These are phyloP conservation scores for Eupelmus urozonus DNA, from an alignment of 2,888 invertebrate genomes.

Conservation along the genomic window DNA sequence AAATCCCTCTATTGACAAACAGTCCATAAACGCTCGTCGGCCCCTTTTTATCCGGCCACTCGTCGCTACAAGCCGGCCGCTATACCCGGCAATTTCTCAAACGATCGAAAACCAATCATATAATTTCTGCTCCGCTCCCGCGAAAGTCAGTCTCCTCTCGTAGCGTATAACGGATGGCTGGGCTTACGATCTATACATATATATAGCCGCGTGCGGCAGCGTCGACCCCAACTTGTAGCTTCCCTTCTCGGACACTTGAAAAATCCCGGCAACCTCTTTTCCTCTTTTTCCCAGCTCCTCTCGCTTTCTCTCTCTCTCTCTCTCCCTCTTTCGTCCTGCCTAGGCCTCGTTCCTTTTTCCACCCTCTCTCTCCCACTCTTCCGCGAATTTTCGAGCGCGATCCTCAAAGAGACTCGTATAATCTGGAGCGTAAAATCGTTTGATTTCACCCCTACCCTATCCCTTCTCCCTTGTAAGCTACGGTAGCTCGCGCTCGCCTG, in stretches of 20 bases:
- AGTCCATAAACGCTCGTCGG: not conserved
- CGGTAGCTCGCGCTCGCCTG: slow-evolving; percentile 14
- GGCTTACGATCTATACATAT: not conserved
- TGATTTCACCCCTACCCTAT: slow-evolving; percentile 66
- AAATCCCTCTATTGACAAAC: not conserved
- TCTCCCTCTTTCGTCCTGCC: not conserved
- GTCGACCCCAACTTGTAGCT: slow-evolving; percentile 19
- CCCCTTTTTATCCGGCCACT: not conserved
- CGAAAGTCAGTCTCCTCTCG: not conserved
- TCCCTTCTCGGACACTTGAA: not conserved
- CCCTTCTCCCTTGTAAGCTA: too few species aligned
- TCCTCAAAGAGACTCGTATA: slow-evolving; percentile 58
- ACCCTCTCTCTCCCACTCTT: too few species aligned
- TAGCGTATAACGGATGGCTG: not conserved
- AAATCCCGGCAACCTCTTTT: not conserved
- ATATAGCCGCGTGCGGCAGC: not conserved
- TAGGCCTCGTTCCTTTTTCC: not conserved
- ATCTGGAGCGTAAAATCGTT: slow-evolving; percentile 76
- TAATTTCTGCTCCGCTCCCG: slow-evolving; percentile 4
- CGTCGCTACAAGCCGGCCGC: too few species aligned
- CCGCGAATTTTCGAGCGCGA: slow-evolving; percentile 38
- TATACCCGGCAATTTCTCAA: slow-evolving; percentile 23
- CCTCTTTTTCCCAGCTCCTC: not conserved
- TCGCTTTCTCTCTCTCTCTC: not conserved
- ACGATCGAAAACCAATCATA: slow-evolving; percentile 26